These are phyloP conservation scores for Fistularia commersonii DNA, from an alignment of 2,797 vertebrate species.

Conservation along the genomic window DNA sequence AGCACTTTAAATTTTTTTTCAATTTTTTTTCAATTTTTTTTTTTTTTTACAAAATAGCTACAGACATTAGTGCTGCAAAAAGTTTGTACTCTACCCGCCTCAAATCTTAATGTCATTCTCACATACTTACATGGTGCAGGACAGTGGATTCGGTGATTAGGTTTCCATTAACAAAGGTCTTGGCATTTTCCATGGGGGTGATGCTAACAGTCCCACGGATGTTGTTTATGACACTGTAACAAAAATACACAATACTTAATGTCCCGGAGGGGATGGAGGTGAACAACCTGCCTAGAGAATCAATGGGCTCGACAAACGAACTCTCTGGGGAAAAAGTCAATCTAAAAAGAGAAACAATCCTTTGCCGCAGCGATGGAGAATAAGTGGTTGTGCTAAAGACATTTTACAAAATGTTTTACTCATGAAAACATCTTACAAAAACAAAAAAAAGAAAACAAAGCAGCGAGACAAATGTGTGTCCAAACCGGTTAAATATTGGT, in stretches of 20 bases:
- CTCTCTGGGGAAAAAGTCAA: too few relatives aligned
- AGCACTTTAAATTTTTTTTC: neutral
- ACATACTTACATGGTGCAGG: constrained; percentile 86
- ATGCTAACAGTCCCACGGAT: constrained; percentile 78
- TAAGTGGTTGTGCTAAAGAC: too few relatives aligned
- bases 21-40: too few relatives aligned
- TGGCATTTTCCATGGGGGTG: constrained; percentile 80
- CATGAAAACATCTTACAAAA: too few relatives aligned
- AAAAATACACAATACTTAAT: neutral
- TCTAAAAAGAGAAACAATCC: too few relatives aligned
- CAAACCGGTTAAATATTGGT: neutral
- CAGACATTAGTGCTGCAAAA: neutral
- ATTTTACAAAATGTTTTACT: too few relatives aligned
- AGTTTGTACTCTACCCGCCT: too few relatives aligned
- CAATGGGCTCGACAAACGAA: too few relatives aligned
- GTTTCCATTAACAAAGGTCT: constrained; percentile 90
- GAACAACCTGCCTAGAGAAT: too few relatives aligned
- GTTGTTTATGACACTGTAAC: constrained; percentile 83
- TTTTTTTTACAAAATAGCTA: constrained; percentile 2
- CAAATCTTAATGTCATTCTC: neutral
- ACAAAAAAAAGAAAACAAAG: too few relatives aligned
- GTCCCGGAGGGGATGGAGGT: neutral
- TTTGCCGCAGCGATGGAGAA: too few relatives aligned
- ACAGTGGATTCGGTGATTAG: constrained; percentile 78
- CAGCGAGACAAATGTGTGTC: too few relatives aligned